Conservation (phyloP, 2,113 vertebrate genomes). For the Pterocles orientalis region DNA sequence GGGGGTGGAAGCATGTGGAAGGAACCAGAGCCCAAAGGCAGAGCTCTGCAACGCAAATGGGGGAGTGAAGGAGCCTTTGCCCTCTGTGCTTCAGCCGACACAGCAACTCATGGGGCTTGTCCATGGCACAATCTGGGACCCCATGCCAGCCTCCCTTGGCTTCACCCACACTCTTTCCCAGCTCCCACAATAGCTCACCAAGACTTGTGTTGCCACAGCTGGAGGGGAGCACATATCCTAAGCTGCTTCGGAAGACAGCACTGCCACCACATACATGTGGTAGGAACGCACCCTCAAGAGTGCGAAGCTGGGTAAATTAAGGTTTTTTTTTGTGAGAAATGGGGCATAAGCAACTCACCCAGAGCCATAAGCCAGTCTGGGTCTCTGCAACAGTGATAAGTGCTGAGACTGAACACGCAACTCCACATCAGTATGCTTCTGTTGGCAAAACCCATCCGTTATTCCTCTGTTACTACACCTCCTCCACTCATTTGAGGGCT, state of each 20-base stretch:
- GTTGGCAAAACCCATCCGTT: neutral
- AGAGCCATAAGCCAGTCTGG: neutral
- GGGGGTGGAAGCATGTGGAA: neutral
- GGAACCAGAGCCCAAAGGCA: neutral
- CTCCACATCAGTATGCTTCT: neutral
- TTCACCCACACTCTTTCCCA: neutral
- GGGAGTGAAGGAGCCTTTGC: neutral
- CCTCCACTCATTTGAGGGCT: neutral
- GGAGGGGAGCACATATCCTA: neutral
- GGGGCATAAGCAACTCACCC: neutral
- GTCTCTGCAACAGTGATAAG: neutral
- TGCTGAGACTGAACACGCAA: neutral
- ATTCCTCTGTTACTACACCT: neutral
- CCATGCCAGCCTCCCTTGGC: neutral
- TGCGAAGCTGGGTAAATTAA: neutral
- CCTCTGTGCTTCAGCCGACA: accelerated
- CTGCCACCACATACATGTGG: neutral
- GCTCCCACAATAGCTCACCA: neutral
- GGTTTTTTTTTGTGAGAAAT: neutral
- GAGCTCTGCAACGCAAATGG: neutral
- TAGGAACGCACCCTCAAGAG: neutral
- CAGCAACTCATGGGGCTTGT: neutral
- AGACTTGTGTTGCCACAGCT: neutral
- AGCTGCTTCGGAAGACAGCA: neutral
- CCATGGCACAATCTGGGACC: neutral